Evolutionary conservation across 2,113 vertebrate genomes (phyloP).

Genomic region (Leuciscus idus): DNA sequence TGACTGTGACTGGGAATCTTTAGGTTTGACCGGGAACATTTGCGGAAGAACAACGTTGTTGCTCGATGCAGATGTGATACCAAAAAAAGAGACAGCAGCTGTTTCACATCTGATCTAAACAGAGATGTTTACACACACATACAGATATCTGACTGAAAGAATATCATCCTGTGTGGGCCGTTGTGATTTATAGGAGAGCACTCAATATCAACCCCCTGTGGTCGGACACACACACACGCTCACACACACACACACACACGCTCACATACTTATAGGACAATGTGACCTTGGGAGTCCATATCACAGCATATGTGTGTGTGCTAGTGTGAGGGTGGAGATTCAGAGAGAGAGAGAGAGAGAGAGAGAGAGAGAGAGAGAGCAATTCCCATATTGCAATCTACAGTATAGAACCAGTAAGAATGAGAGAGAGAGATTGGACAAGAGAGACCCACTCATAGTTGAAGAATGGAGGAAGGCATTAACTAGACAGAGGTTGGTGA

Average conservation of each 20-base stretch:
- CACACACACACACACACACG: neutral
- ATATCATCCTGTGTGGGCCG: neutral
- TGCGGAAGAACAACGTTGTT: neutral
- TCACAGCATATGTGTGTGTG: conserved; percentile 30
- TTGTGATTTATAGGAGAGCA: conserved; percentile 45
- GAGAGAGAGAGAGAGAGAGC: neutral
- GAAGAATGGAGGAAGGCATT: conserved; percentile 4
- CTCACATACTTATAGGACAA: conserved; percentile 25
- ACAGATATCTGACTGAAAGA: neutral
- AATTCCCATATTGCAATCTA: conserved; percentile 42
- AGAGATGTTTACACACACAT: neutral
- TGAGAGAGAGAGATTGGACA: neutral
- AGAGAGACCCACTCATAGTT: neutral
- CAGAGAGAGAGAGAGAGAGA: neutral
- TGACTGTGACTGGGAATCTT: neutral
- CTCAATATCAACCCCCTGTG: conserved; percentile 34
- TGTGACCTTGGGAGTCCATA: conserved; percentile 49
- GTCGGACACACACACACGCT: neutral
- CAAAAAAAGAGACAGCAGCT: conserved; percentile 6
- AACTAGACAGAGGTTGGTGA: neutral
- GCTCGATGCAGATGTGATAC: conserved; percentile 7
- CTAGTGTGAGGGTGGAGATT: conserved; percentile 21
- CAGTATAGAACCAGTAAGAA: conserved; percentile 24
- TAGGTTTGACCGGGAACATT: neutral
- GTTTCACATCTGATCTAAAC: conserved; percentile 10